Evolutionary conservation across 2,113 vertebrate genomes (phyloP).

Genomic region (Stigmatopora nigra): DNA sequence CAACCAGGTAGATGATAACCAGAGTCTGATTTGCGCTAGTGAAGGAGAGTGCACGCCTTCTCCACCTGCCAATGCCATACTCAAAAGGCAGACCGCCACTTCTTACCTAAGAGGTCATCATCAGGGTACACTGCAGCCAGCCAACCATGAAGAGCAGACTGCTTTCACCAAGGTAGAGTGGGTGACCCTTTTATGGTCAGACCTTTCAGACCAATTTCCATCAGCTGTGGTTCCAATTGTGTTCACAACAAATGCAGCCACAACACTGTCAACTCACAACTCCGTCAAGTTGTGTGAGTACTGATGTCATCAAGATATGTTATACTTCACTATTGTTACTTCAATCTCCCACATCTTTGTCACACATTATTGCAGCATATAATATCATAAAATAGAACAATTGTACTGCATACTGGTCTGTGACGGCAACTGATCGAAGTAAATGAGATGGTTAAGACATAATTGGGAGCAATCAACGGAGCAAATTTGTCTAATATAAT

Average conservation of each 20-base stretch:
- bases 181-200: conserved; percentile 10
- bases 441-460: background rate
- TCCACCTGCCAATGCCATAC: conserved; percentile 8
- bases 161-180: conserved; percentile 6
- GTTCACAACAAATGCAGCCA: conserved; percentile 8
- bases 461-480: background rate
- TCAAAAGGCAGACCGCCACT: conserved; percentile 42
- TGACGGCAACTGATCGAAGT: background rate
- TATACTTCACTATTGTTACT: conserved; percentile 3
- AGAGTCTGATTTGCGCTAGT: conserved; percentile 17
- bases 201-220: conserved; percentile 13
- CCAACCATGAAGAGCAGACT: conserved; percentile 15
- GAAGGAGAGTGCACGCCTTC: conserved; percentile 21
- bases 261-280: conserved; percentile 1
- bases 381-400: background rate
- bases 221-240: conserved; percentile 12
- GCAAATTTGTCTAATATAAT: background rate
- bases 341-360: background rate
- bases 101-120: conserved; percentile 28
- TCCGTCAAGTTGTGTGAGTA: background rate
- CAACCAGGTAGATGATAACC: conserved; percentile 37
- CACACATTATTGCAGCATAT: background rate
- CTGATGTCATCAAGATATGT: conserved; percentile 29
- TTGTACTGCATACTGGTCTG: background rate
- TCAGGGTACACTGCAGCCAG: conserved; percentile 19